Base-by-base conservation (phyloP, 2,113 vertebrate species). In the Lophura nycthemera region DNA sequence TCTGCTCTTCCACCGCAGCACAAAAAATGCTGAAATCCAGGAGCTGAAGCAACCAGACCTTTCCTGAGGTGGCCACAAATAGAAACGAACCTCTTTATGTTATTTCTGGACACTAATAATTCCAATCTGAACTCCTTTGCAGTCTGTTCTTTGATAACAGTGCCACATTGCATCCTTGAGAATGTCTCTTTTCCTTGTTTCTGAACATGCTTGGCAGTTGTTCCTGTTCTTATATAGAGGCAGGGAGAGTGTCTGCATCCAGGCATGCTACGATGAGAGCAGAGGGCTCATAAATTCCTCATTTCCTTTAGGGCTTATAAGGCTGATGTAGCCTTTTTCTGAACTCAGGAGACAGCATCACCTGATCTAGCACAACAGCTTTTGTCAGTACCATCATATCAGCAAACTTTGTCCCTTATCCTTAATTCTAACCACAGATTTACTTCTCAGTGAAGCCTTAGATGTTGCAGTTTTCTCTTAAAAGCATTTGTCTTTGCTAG, bases 1-100 rank as follows among this genome's bases (percentile, higher is more conserved):
- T 92, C 50, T 94, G 66, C 74, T 85, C 54, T 54, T 20, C 32
- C 16, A 66, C 86, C 42, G 47, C 59, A 93, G 74, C 0, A 0
- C 48, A 79, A 90, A 50, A 90, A 92, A 17, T 84, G 73, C 83
- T 94, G 86, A 92, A 84, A 82, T 82, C 30, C 77, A 73, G 43
- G 52, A 93, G 57, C 76, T 88, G 72, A 92, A 87, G 42, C 81
- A 94, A 36, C 40, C 66, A 84, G n/a, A 57, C 54, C 2, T 0
- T 93, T 89, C 47, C 65, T 18, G 66, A 89, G 8, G 56, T 72
- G 71, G 59, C 27, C 50, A 82, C 66, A 92, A 92, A 85, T 84
- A 90, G 70, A 92, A 94, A 24, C 1, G 2, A 54, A 12, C 2
- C 0, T 73, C 66, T 86, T 88, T 27, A 30, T 6, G 1, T 59